phyloP scores from a whole-genome alignment of 2,888 invertebrate species.

The Drosophila lacicola region DNA sequence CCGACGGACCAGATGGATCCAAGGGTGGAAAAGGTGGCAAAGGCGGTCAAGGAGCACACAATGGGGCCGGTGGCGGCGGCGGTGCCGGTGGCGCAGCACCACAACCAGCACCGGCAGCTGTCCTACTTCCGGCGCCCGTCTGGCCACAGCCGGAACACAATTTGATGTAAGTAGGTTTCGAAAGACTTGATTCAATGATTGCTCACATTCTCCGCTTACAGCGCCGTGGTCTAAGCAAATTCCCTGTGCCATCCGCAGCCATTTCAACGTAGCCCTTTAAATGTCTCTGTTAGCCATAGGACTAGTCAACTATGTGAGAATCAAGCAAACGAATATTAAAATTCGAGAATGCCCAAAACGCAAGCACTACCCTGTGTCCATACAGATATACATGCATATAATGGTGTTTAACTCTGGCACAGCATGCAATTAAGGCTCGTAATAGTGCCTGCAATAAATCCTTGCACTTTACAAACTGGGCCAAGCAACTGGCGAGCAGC shows the following conservation, averaged over 20 bases:
- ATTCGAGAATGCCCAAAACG: slow-evolving; percentile 50
- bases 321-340: slow-evolving; percentile 80
- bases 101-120: slow-evolving; percentile 40
- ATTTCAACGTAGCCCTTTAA: slow-evolving; percentile 17
- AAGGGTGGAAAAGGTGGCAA: slow-evolving; percentile 78
- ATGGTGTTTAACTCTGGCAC: not conserved
- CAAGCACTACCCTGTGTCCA: slow-evolving; percentile 6
- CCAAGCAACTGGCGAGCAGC: slow-evolving; percentile 18
- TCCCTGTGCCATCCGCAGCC: slow-evolving; percentile 6
- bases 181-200: slow-evolving; percentile 7
- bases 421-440: slow-evolving; percentile 26
- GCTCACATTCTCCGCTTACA: slow-evolving; percentile 31
- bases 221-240: slow-evolving; percentile 38
- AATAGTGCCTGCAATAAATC: slow-evolving; percentile 49
- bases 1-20: slow-evolving; percentile 75
- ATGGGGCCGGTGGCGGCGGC: slow-evolving; percentile 75
- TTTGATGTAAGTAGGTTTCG: slow-evolving; percentile 51
- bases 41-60: slow-evolving; percentile 78
- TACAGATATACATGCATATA: not conserved
- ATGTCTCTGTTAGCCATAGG: slow-evolving; percentile 43
- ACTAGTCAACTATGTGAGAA: slow-evolving; percentile 66
- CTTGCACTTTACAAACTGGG: slow-evolving; percentile 35
- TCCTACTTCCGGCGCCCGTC: slow-evolving; percentile 64
- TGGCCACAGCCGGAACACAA: slow-evolving; percentile 59
- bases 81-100: slow-evolving; percentile 69